These are phyloP conservation scores for Oxygymnocypris stewartii DNA, from an alignment of 2,113 vertebrate species.

Conservation along the genomic window DNA sequence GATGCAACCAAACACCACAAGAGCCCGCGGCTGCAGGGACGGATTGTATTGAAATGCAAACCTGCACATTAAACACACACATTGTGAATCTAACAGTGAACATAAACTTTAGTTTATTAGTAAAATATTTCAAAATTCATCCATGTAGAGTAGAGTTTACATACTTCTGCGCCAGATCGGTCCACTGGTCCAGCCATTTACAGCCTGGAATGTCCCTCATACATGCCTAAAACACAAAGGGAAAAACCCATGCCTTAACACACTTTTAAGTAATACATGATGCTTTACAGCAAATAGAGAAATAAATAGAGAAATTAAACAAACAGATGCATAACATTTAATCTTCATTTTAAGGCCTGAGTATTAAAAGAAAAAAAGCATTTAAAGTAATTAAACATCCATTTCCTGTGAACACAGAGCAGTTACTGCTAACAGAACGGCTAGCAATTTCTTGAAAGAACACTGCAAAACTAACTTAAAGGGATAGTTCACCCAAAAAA, in stretches of 20 bases:
- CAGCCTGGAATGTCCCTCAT: slow-evolving; percentile 89
- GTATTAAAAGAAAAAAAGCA: background rate
- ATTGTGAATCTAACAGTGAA: background rate
- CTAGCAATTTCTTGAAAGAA: background rate
- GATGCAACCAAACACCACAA: slow-evolving; percentile 89
- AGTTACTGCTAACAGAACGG: background rate
- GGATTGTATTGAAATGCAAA: slow-evolving; percentile 91
- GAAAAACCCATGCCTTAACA: background rate
- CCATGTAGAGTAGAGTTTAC: slow-evolving; percentile 30
- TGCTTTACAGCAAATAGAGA: background rate
- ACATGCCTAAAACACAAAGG: slow-evolving; percentile 75
- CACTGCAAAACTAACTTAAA: background rate
- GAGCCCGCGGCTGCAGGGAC: slow-evolving; percentile 84
- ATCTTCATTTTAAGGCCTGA: background rate
- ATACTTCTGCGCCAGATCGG: slow-evolving; percentile 86
- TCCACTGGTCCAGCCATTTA: slow-evolving; percentile 91
- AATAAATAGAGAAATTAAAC: slow-evolving; percentile 20
- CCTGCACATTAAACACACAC: slow-evolving; percentile 61
- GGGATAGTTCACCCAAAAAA: too few relatives aligned
- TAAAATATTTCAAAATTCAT: background rate
- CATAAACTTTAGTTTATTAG: background rate
- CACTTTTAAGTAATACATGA: background rate
- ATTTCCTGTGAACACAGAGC: background rate
- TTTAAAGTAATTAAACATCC: background rate
- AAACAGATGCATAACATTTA: background rate